Evolutionary conservation across 1,140 invertebrate genomes (phyloP).

Genomic region (Drosophila saltans): DNA sequence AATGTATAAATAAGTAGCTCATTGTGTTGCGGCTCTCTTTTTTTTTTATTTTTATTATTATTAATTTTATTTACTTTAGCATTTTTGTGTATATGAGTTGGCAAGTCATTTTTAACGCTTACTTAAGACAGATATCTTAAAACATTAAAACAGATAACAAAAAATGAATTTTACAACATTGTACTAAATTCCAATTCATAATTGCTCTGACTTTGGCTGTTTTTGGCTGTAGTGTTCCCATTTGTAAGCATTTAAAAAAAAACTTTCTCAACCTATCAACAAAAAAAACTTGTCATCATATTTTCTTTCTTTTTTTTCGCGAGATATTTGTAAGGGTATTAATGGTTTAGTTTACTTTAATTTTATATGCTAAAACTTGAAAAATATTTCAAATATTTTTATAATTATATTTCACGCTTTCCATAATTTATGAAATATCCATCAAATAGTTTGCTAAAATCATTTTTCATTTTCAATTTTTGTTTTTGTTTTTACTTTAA

Average conservation of each 20-base stretch:
- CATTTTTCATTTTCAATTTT: neutral
- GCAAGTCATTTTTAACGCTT: constrained; percentile 17
- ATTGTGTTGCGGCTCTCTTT: neutral
- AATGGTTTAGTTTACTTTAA: too few species aligned
- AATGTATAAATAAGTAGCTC: constrained; percentile 21
- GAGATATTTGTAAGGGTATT: too few species aligned
- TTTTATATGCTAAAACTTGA: too few species aligned
- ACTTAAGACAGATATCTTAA: neutral
- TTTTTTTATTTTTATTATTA: constrained; percentile 1
- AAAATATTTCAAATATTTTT: too few species aligned
- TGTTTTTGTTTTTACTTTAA: neutral
- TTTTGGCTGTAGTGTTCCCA: too few species aligned
- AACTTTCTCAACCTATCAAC: neutral
- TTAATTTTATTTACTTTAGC: constrained; percentile 23
- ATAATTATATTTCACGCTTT: too few species aligned
- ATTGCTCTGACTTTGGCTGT: neutral
- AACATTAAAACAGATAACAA: neutral
- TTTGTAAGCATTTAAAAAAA: neutral
- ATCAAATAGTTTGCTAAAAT: neutral
- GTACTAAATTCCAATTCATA: neutral
- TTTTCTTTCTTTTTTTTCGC: too few species aligned
- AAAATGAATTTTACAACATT: neutral
- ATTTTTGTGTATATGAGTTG: constrained; percentile 24
- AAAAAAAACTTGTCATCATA: too few species aligned
- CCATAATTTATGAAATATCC: neutral